Percentiles rank a stretch among this genome's conserved stretches.
phyloP scores from a whole-genome alignment of 2,113 vertebrate species.

The Oreochromis niloticus region DNA sequence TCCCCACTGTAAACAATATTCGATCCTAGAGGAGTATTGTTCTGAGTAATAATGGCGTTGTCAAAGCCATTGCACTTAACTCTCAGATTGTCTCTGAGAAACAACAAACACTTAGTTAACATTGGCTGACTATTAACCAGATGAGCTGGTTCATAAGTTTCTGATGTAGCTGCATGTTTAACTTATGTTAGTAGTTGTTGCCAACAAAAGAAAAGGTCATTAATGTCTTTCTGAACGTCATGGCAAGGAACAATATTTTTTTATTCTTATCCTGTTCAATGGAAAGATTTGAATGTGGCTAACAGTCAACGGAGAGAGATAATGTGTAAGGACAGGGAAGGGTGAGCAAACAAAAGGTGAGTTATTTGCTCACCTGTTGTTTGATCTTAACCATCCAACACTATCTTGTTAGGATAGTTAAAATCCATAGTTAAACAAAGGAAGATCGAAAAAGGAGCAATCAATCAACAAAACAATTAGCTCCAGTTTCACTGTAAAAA shows the following conservation, averaged over 20 bases:
- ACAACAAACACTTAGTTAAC: background rate
- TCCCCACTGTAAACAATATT: background rate
- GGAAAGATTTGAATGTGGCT: background rate
- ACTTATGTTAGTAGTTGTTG: background rate
- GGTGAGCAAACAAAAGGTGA: background rate
- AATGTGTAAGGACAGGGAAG: background rate
- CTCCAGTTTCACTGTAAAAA: background rate
- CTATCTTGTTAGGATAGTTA: background rate
- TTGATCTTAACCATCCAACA: background rate
- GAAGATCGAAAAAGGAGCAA: background rate
- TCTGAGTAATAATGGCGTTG: background rate
- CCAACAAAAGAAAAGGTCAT: background rate
- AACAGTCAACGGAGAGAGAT: background rate
- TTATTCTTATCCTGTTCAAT: background rate
- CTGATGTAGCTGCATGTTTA: background rate
- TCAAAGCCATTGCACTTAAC: background rate
- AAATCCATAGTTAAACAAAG: background rate
- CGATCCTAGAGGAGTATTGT: background rate
- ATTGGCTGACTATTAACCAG: too few species aligned
- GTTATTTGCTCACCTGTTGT: background rate
- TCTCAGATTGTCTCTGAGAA: background rate
- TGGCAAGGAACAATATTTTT: background rate
- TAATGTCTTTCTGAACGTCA: background rate
- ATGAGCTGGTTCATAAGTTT: background rate
- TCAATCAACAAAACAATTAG: background rate